These are phyloP conservation scores for Labeo calbasu DNA, from an alignment of 2,797 vertebrate genomes.

Conservation along the genomic window DNA sequence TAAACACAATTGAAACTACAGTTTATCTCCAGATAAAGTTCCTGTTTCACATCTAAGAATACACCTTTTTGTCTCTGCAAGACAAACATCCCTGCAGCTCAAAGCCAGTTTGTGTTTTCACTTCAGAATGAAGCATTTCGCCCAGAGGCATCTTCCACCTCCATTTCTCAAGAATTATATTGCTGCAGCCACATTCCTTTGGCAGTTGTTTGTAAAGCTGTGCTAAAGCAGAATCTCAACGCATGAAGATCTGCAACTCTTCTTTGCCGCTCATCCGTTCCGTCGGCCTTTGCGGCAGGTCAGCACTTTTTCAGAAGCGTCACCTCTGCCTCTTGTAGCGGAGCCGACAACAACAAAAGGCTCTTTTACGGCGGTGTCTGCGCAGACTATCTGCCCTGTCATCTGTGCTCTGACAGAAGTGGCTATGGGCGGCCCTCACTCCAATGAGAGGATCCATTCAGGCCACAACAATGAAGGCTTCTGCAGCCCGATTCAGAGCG, in stretches of 20 bases:
- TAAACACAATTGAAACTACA: not conserved
- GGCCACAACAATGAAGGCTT: slow-evolving; percentile 58
- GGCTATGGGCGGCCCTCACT: slow-evolving; percentile 34
- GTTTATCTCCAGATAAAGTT: not conserved
- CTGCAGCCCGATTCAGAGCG: slow-evolving; percentile 42
- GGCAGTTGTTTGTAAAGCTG: not conserved
- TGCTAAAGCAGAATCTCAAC: not conserved
- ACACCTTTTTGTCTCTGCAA: slow-evolving; percentile 2
- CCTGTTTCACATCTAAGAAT: slow-evolving; percentile 3
- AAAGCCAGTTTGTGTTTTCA: not conserved
- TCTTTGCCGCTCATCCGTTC: slow-evolving; percentile 29
- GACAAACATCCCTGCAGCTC: not conserved
- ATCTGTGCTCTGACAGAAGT: slow-evolving; percentile 53
- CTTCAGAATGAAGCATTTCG: not conserved
- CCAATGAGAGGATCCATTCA: slow-evolving; percentile 62
- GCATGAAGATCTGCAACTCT: slow-evolving; percentile 7
- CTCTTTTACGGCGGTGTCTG: slow-evolving; percentile 52
- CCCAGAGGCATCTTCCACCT: not conserved
- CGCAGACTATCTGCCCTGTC: slow-evolving; percentile 58
- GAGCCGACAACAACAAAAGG: slow-evolving; percentile 57
- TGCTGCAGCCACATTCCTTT: slow-evolving; percentile 6
- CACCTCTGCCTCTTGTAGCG: slow-evolving; percentile 42
- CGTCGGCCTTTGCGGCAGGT: slow-evolving; percentile 22
- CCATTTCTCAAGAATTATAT: not conserved
- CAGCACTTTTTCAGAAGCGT: slow-evolving; percentile 32